Conservation (phyloP, 2,113 vertebrate species). For the Leucopternis melanops region DNA sequence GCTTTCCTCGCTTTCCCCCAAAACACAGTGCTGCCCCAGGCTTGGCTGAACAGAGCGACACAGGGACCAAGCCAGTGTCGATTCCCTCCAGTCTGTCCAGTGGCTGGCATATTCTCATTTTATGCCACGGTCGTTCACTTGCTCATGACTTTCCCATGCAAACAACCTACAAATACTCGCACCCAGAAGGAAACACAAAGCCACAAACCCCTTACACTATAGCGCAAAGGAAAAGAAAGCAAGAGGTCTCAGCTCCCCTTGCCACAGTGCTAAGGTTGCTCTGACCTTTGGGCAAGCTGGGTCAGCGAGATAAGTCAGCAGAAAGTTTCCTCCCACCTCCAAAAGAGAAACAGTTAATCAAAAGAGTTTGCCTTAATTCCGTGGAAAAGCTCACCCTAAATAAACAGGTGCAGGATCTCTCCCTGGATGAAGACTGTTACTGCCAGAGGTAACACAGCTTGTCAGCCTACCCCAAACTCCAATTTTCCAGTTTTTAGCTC, state of each 20-base stretch:
- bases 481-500: background rate
- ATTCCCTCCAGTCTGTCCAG: background rate
- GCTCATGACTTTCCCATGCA: background rate
- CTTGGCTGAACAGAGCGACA: accelerated
- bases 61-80: background rate
- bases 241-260: background rate
- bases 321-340: background rate
- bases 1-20: background rate
- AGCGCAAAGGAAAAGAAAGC: background rate
- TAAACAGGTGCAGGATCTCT: background rate
- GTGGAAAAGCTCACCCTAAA: background rate
- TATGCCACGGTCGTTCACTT: accelerated
- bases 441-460: background rate
- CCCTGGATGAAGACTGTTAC: background rate
- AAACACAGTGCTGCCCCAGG: background rate
- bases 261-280: accelerated
- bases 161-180: background rate
- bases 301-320: background rate
- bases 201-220: background rate
- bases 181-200: background rate
- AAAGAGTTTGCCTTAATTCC: background rate
- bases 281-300: accelerated
- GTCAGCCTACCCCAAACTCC: background rate
- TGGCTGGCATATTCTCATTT: background rate
- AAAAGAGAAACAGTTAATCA: background rate